Conservation (phyloP, 1,140 invertebrate genomes). For the Ganaspis sp. region DNA sequence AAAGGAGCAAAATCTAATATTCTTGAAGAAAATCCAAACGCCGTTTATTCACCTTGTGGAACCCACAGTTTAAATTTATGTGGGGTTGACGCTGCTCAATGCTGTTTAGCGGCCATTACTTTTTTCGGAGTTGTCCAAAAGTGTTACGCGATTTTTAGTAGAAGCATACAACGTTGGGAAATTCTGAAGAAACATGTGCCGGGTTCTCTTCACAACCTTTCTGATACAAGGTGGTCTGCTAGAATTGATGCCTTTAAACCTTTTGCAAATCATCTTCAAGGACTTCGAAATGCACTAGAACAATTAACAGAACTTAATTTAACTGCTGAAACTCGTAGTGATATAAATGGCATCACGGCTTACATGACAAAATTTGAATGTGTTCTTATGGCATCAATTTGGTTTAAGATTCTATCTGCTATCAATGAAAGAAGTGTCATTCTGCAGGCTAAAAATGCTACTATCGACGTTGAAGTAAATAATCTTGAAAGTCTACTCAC, state of each 20-base stretch:
- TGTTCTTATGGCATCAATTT: background rate
- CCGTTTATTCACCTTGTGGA: slow-evolving; percentile 38
- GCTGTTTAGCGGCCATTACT: slow-evolving; percentile 41
- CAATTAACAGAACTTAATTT: background rate
- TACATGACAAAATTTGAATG: slow-evolving; percentile 27
- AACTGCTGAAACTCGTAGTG: too few relatives aligned
- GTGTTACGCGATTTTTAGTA: slow-evolving; percentile 47
- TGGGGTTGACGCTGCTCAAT: slow-evolving; percentile 39
- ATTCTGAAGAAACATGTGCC: slow-evolving; percentile 37
- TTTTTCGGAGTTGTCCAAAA: slow-evolving; percentile 45
- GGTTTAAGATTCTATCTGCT: background rate
- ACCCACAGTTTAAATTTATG: slow-evolving; percentile 49
- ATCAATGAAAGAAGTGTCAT: background rate
- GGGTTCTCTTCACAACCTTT: slow-evolving; percentile 30
- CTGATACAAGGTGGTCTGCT: slow-evolving; percentile 36
- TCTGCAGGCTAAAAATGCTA: background rate
- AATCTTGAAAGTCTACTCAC: background rate
- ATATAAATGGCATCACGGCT: too few relatives aligned
- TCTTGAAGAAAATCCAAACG: slow-evolving; percentile 30
- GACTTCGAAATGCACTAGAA: background rate
- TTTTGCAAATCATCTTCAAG: background rate
- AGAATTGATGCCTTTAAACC: background rate
- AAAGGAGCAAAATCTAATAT: slow-evolving; percentile 42
- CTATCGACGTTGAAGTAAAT: background rate
- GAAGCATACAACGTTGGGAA: slow-evolving; percentile 44